Conservation (phyloP, 2,888 invertebrate species). For the Tuta absoluta region DNA sequence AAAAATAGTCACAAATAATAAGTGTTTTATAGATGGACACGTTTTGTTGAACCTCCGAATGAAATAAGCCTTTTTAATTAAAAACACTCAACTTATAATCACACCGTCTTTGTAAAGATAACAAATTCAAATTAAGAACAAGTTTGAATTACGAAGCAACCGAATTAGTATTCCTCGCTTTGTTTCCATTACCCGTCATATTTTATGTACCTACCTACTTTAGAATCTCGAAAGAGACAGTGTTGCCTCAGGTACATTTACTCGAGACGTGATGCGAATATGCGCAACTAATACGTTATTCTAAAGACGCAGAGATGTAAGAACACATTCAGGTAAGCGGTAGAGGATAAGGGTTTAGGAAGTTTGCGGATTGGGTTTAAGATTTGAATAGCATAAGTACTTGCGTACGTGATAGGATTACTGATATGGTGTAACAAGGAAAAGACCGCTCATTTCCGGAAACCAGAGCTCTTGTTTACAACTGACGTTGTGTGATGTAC, state of each 20-base stretch:
- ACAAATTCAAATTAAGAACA: constrained; percentile 1
- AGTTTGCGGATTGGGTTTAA: constrained; percentile 4
- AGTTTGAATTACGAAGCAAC: not conserved
- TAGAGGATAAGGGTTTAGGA: not conserved
- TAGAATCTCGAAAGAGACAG: constrained; percentile 7
- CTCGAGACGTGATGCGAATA: constrained; percentile 1
- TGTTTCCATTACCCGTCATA: constrained; percentile 17
- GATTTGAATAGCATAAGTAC: constrained; percentile 2
- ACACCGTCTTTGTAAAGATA: too few relatives aligned
- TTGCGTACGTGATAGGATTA: constrained; percentile 24
- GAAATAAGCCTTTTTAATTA: not conserved
- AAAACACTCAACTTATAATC: not conserved
- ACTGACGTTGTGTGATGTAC: too few relatives aligned
- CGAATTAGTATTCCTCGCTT: constrained; percentile 5
- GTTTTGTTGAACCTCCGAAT: not conserved
- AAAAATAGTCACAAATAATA: too few relatives aligned
- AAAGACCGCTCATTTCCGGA: not conserved
- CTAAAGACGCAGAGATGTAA: constrained; percentile 10
- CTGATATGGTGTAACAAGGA: constrained; percentile 22
- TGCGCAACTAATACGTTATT: constrained; percentile 5
- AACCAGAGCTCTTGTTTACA: too few relatives aligned
- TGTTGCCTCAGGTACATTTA: not conserved
- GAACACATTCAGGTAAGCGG: not conserved
- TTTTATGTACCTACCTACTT: too few relatives aligned
- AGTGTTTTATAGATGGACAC: too few relatives aligned